Conservation (phyloP, 2,113 vertebrate genomes). For the Leptocoma aspasia region DNA sequence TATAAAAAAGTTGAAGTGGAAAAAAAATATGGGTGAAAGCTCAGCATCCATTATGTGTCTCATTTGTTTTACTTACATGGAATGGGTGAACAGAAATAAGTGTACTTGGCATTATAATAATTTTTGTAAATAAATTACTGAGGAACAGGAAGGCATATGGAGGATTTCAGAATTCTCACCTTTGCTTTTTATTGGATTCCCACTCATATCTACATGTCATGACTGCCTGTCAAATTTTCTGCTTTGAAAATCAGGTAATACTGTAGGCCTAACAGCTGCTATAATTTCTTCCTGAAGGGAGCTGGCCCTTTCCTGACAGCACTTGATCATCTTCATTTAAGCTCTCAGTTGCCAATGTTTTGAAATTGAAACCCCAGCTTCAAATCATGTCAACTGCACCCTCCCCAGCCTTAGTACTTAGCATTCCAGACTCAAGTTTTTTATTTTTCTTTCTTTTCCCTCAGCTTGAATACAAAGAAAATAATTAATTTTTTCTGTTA, state of each 20-base stretch:
- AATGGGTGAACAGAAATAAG: not conserved
- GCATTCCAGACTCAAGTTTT: not conserved
- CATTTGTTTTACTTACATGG: not conserved
- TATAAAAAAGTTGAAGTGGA: not conserved
- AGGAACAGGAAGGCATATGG: not conserved
- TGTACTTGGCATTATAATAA: not conserved
- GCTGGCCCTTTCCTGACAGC: not conserved
- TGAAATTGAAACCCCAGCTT: not conserved
- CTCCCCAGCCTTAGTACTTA: not conserved
- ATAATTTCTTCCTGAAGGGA: not conserved
- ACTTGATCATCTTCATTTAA: not conserved
- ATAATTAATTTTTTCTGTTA: not conserved
- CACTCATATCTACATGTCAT: not conserved
- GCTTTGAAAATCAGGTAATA: not conserved
- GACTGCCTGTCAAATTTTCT: not conserved
- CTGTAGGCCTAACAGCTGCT: not conserved
- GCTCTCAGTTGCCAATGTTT: not conserved
- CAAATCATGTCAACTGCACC: not conserved
- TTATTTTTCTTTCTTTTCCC: fast-evolving
- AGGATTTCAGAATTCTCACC: not conserved
- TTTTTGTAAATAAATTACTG: not conserved
- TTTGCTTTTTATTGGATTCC: not conserved
- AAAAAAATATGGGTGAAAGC: not conserved
- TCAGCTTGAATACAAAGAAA: not conserved
- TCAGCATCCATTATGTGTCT: not conserved